Evolutionary conservation across 2,888 invertebrate genomes (phyloP).

Genomic region (Cyclophora albipunctata): DNA sequence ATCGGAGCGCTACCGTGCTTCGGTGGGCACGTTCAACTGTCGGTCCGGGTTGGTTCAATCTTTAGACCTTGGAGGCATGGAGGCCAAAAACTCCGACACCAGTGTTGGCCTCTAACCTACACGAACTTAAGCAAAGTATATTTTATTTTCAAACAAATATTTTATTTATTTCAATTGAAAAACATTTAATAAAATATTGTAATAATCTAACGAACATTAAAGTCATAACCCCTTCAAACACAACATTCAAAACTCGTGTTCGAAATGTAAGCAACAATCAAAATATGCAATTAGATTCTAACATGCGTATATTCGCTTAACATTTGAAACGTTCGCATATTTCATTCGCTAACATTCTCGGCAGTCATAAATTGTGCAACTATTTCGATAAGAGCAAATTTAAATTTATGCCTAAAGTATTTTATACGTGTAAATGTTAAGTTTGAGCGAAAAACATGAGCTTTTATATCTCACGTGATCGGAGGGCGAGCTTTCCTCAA

Average conservation of each 20-base stretch:
- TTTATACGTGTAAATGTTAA: slow-evolving; percentile 55
- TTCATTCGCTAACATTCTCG: slow-evolving; percentile 51
- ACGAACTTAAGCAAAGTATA: too few relatives aligned
- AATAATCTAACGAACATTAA: too few relatives aligned
- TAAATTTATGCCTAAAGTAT: slow-evolving; percentile 64
- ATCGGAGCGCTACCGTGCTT: too few relatives aligned
- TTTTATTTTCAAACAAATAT: too few relatives aligned
- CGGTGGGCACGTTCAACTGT: too few relatives aligned
- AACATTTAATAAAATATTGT: too few relatives aligned
- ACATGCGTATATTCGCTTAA: slow-evolving; percentile 40
- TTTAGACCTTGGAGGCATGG: too few relatives aligned
- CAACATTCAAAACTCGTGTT: slow-evolving; percentile 14
- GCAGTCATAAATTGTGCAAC: slow-evolving; percentile 60
- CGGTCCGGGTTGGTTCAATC: too few relatives aligned
- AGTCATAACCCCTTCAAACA: too few relatives aligned
- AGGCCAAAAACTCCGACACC: too few relatives aligned
- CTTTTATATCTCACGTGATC: slow-evolving; percentile 63
- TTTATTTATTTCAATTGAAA: too few relatives aligned
- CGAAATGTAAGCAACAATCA: slow-evolving; percentile 26
- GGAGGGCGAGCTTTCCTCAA: slow-evolving; percentile 29
- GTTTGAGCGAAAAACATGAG: slow-evolving; percentile 54
- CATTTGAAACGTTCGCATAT: slow-evolving; percentile 43
- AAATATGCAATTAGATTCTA: slow-evolving; percentile 42
- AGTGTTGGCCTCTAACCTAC: too few relatives aligned
- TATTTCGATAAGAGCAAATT: slow-evolving; percentile 70